These are phyloP conservation scores for Drosophila equinoxialis DNA, from an alignment of 1,140 invertebrate species.

Conservation along the genomic window DNA sequence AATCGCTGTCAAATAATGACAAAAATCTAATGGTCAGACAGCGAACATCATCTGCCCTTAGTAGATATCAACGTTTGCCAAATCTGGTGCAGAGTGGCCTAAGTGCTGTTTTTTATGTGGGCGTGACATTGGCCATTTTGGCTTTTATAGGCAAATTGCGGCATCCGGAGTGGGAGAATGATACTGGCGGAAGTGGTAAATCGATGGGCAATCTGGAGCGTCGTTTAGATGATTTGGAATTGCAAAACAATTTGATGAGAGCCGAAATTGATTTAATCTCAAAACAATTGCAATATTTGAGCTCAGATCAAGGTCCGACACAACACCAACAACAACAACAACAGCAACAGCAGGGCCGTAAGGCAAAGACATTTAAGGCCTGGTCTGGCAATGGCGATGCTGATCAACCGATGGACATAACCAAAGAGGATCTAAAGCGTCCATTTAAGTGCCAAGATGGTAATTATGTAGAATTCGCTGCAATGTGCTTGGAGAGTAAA, in stretches of 20 bases:
- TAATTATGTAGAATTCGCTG: slow-evolving; percentile 60
- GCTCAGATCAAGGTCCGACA: slow-evolving; percentile 11
- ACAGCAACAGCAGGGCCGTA: neutral
- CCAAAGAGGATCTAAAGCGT: slow-evolving; percentile 58
- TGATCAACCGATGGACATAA: slow-evolving; percentile 55
- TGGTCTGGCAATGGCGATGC: slow-evolving; percentile 64
- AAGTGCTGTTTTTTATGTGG: slow-evolving; percentile 68
- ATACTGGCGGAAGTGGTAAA: slow-evolving; percentile 22
- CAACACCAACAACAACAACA: neutral
- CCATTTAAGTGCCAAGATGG: slow-evolving; percentile 63
- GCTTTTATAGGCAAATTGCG: slow-evolving; percentile 66
- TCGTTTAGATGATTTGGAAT: slow-evolving; percentile 65
- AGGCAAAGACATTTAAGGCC: slow-evolving; percentile 61
- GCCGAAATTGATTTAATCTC: slow-evolving; percentile 77
- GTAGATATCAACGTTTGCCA: slow-evolving; percentile 19
- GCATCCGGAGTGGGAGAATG: slow-evolving; percentile 58
- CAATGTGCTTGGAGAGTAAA: slow-evolving; percentile 63
- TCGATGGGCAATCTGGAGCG: slow-evolving; percentile 53
- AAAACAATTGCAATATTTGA: slow-evolving; percentile 72
- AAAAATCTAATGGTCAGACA: neutral
- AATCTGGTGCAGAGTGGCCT: slow-evolving; percentile 55
- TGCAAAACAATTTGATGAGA: slow-evolving; percentile 76
- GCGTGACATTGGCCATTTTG: slow-evolving; percentile 57
- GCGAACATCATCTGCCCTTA: neutral
- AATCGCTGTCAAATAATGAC: neutral